phyloP scores from a whole-genome alignment of 2,888 invertebrate species.

The Nomada goodeniana region DNA sequence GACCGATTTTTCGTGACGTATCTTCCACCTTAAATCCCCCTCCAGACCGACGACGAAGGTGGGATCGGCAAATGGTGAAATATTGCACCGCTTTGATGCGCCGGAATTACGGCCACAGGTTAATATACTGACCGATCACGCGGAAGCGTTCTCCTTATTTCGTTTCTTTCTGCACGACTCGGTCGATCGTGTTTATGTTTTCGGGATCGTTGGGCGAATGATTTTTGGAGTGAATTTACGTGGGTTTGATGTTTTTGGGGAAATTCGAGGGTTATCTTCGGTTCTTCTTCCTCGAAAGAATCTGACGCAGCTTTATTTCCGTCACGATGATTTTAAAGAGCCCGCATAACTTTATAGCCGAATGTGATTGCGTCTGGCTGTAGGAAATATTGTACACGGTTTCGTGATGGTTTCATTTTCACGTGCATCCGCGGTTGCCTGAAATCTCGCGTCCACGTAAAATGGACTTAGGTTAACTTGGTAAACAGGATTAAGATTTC shows the following conservation, averaged over 20 bases:
- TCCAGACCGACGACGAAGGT: conserved; percentile 4
- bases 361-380: neutral
- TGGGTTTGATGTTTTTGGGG: too few relatives aligned
- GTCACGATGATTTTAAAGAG: neutral
- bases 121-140: conserved; percentile 29
- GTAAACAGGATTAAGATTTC: conserved; percentile 75
- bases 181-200: neutral
- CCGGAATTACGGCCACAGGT: conserved; percentile 32
- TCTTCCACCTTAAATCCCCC: conserved; percentile 41
- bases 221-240: too few relatives aligned
- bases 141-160: conserved; percentile 3
- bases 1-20: conserved; percentile 69
- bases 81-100: conserved; percentile 39
- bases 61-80: conserved; percentile 47
- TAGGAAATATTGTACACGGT: neutral
- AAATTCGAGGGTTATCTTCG: too few relatives aligned
- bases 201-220: neutral
- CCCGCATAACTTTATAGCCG: too few relatives aligned
- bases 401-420: neutral
- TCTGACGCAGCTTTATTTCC: too few relatives aligned
- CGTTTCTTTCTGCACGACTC: neutral
- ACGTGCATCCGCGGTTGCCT: conserved; percentile 65
- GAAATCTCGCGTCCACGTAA: conserved; percentile 65
- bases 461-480: conserved; percentile 70
- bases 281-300: too few relatives aligned